Conservation (phyloP, 2,797 vertebrate genomes). For the Fringilla coelebs region DNA sequence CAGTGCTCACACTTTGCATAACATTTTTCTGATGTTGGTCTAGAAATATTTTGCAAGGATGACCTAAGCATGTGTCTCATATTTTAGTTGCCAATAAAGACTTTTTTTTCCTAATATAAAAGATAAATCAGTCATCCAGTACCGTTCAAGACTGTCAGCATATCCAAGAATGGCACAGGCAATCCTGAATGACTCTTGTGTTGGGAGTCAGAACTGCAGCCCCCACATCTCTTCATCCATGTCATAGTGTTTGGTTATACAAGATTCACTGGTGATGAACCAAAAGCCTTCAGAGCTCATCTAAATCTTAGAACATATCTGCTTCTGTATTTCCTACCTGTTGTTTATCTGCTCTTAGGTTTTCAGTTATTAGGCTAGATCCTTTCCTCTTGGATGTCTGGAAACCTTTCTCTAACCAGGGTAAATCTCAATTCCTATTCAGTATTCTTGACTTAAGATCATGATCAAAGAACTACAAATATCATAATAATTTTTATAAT, state of each 20-base stretch:
- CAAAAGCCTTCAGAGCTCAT: background rate
- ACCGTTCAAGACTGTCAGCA: background rate
- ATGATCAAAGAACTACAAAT: background rate
- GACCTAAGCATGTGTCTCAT: background rate
- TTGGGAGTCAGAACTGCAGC: background rate
- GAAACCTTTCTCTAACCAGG: background rate
- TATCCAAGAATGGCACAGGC: background rate
- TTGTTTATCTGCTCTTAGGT: background rate
- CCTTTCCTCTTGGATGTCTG: background rate
- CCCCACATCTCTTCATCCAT: background rate
- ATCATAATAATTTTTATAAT: background rate
- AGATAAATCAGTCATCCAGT: background rate
- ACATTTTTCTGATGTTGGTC: background rate
- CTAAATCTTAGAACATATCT: background rate
- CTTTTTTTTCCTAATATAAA: background rate
- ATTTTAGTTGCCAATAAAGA: background rate
- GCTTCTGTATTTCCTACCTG: background rate
- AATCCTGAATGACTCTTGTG: background rate
- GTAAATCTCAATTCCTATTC: background rate
- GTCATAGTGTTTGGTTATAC: background rate
- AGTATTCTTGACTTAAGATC: background rate
- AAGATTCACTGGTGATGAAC: background rate
- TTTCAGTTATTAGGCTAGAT: background rate
- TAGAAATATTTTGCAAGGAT: background rate
- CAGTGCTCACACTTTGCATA: fast-evolving